Percentiles rank a stretch among this genome's conserved stretches.
phyloP scores from a whole-genome alignment of 2,113 vertebrate genomes.

The Colius striatus region DNA sequence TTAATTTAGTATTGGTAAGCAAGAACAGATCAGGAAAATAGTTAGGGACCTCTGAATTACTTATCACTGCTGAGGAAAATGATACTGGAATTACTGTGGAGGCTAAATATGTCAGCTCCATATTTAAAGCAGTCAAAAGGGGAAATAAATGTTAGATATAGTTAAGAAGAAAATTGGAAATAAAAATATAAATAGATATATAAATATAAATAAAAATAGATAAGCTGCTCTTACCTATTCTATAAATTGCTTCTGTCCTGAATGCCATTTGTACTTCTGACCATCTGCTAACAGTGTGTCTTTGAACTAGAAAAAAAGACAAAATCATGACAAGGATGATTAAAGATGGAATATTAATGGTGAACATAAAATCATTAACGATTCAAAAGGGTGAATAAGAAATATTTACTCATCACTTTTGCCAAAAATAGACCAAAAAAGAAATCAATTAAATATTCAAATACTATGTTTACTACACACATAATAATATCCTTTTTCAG shows the following conservation, averaged over 20 bases:
- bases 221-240: not conserved
- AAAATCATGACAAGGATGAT: not conserved
- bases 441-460: slow-evolving; percentile 34
- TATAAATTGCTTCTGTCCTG: not conserved
- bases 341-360: slow-evolving; percentile 2
- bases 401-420: slow-evolving; percentile 14
- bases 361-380: slow-evolving; percentile 5
- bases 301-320: not conserved
- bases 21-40: not conserved
- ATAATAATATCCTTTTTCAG: not conserved
- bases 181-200: not conserved
- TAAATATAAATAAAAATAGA: not conserved
- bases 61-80: not conserved
- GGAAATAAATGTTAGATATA: not conserved
- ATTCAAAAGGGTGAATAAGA: not conserved
- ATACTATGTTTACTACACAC: not conserved
- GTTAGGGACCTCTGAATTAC: not conserved
- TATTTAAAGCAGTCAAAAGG: not conserved
- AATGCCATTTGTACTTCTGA: not conserved
- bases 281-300: not conserved
- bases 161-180: not conserved
- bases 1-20: not conserved
- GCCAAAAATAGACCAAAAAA: not conserved
- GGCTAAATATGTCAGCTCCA: not conserved
- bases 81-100: not conserved